Conservation (phyloP, 1,140 invertebrate species). For the Zaprionus gabonicus region DNA sequence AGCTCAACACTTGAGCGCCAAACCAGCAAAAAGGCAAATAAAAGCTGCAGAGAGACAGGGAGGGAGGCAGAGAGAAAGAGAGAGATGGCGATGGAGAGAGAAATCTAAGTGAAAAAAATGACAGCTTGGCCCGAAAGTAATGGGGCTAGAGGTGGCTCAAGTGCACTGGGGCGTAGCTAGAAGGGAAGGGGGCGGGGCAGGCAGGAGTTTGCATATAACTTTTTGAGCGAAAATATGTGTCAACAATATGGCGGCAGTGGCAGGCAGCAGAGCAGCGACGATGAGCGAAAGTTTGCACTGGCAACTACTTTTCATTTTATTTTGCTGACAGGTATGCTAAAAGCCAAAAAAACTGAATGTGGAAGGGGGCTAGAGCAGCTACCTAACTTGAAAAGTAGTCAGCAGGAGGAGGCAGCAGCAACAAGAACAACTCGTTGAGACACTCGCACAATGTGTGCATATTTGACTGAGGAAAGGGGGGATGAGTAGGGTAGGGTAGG, state of each 20-base stretch:
- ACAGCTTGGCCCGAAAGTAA: constrained; percentile 63
- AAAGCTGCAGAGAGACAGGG: constrained; percentile 25
- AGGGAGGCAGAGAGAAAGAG: background rate
- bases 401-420: constrained; percentile 12
- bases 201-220: constrained; percentile 57
- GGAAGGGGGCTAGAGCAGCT: constrained; percentile 15
- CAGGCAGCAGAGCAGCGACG: constrained; percentile 16
- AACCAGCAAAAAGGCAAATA: constrained; percentile 63
- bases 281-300: constrained; percentile 76
- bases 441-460: constrained; percentile 29
- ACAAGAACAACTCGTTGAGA: constrained; percentile 17
- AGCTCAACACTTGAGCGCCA: constrained; percentile 48
- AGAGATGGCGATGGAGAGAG: background rate
- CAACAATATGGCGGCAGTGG: constrained; percentile 64
- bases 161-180: constrained; percentile 48
- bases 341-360: constrained; percentile 57
- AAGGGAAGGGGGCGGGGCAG: background rate
- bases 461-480: constrained; percentile 20
- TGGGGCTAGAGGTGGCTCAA: constrained; percentile 43
- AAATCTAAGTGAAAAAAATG: constrained; percentile 54
- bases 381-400: constrained; percentile 47
- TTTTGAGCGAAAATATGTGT: constrained; percentile 72
- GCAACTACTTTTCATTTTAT: constrained; percentile 81
- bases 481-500: too few relatives aligned
- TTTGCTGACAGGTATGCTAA: constrained; percentile 80